Evolutionary conservation across 2,888 invertebrate genomes (phyloP).

Genomic region (Bugulina stolonifera): DNA sequence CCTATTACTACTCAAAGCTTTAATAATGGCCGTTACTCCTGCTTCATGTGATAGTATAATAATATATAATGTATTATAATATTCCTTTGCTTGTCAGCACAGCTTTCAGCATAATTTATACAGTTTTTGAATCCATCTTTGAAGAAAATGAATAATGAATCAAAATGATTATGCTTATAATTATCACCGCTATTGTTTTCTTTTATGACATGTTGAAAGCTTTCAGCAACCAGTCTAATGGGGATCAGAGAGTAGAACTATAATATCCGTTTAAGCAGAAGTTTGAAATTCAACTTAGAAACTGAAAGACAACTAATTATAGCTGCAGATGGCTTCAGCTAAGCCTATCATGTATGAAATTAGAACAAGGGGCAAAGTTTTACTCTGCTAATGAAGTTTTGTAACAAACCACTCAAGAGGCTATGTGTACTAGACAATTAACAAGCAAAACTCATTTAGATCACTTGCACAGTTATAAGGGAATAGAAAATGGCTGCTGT

Average conservation of each 20-base stretch:
- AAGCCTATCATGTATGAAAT: not conserved
- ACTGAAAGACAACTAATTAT: constrained; percentile 19
- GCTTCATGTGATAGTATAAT: not conserved
- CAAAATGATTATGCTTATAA: not conserved
- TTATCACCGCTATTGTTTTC: constrained; percentile 14
- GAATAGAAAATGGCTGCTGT: too few species aligned
- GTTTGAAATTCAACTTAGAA: not conserved
- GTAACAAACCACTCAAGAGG: constrained; percentile 9
- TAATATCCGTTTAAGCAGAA: constrained; percentile 21
- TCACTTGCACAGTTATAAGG: too few species aligned
- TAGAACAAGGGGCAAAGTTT: not conserved
- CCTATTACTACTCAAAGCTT: constrained; percentile 2
- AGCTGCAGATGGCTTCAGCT: constrained; percentile 13
- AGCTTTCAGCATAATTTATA: not conserved
- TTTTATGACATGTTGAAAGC: constrained; percentile 11
- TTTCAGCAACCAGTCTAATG: constrained; percentile 18
- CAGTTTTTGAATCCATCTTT: constrained; percentile 6
- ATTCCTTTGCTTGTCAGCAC: not conserved
- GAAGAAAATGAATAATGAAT: not conserved
- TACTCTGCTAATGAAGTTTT: constrained; percentile 21
- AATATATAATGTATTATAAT: not conserved
- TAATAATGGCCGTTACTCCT: not conserved
- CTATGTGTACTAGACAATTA: not conserved
- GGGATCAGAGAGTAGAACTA: not conserved
- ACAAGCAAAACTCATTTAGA: not conserved